Conservation (phyloP, 2,888 invertebrate genomes). For the Eudemis profundana region DNA sequence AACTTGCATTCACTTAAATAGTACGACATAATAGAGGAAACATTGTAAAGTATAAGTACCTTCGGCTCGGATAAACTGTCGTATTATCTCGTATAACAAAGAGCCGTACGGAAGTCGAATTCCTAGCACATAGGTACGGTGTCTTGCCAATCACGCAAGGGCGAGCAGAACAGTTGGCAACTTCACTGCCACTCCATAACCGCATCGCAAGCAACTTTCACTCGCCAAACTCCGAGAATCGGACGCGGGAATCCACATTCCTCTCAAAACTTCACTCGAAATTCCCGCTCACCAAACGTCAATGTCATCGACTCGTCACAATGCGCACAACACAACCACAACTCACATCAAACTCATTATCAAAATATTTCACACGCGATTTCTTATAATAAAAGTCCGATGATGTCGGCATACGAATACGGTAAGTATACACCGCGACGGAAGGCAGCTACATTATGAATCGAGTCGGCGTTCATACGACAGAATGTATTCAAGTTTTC, state of each 20-base stretch:
- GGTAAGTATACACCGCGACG: constrained; percentile 46
- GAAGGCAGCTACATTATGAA: constrained; percentile 53
- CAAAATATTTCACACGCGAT: constrained; percentile 53
- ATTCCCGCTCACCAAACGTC: constrained; percentile 72
- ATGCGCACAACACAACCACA: constrained; percentile 48
- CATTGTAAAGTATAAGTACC: constrained; percentile 1
- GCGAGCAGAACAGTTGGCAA: constrained; percentile 60
- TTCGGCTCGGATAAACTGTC: constrained; percentile 13
- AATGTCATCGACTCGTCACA: constrained; percentile 60
- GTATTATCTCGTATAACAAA: constrained; percentile 46
- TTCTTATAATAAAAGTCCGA: constrained; percentile 46
- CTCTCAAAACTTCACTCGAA: constrained; percentile 55
- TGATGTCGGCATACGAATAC: constrained; percentile 27
- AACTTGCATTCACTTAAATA: constrained; percentile 1
- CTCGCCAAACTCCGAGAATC: constrained; percentile 52
- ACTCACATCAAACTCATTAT: constrained; percentile 49
- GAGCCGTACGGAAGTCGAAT: constrained; percentile 64
- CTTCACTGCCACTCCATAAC: constrained; percentile 63
- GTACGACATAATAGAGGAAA: neutral
- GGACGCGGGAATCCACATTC: constrained; percentile 44
- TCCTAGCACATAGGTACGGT: constrained; percentile 62
- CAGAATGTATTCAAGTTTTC: constrained; percentile 54
- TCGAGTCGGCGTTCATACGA: constrained; percentile 55
- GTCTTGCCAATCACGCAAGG: constrained; percentile 73
- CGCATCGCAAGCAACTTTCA: constrained; percentile 74